Evolutionary conservation across 2,797 vertebrate genomes (phyloP).

Genomic region (Malacoraja senta): DNA sequence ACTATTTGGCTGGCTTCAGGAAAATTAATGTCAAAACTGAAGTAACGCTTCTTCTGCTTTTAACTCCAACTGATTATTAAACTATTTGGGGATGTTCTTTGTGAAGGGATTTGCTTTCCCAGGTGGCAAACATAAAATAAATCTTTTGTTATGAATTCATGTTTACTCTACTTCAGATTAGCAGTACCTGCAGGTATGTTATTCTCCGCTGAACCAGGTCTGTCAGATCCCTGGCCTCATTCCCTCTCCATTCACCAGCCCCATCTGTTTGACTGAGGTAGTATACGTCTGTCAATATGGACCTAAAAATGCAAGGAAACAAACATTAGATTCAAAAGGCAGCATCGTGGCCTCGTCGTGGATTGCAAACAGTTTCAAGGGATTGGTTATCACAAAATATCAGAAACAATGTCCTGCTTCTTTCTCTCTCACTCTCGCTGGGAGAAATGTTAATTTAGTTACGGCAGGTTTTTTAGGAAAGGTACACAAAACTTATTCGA

Average conservation of each 20-base stretch:
- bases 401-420: not conserved
- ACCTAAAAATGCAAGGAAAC: constrained; percentile 56
- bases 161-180: not conserved
- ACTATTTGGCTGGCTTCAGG: not conserved
- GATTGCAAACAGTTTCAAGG: not conserved
- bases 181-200: constrained; percentile 83
- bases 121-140: not conserved
- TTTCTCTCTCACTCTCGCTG: not conserved
- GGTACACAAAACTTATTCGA: not conserved
- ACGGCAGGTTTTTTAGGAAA: not conserved
- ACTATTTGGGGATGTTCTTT: not conserved
- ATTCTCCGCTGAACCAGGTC: constrained; percentile 91
- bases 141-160: not conserved
- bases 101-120: not conserved
- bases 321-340: not conserved
- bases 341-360: not conserved
- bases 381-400: not conserved
- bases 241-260: constrained; percentile 85
- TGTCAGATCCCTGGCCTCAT: constrained; percentile 91
- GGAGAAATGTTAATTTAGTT: not conserved
- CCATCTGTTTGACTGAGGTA: constrained; percentile 97
- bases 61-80: not conserved
- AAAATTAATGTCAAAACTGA: not conserved
- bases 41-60: not conserved
- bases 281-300: constrained; percentile 94